Base-by-base conservation (phyloP, 1,140 invertebrate genomes). In the Eueides isabella region DNA sequence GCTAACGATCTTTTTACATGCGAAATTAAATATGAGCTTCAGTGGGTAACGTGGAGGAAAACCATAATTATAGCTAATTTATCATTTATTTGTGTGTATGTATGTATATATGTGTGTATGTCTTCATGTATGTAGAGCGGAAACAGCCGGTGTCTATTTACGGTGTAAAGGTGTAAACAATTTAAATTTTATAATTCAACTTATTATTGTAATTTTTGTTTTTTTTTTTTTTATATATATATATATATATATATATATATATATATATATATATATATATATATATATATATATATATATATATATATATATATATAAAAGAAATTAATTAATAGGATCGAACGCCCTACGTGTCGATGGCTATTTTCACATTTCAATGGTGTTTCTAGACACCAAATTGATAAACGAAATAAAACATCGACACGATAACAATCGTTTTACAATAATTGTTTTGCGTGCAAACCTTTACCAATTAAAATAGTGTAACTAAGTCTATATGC, bases 11-110 rank as follows among this genome's bases (percentile, higher is more conserved):
- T 72, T 72, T 72, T 72, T 72, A 72, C 48, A 71, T 66, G 71
- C 75, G 31, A 72, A 76, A 69, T 76, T 72, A 76, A 76, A 72
- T 71, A 67, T 72, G 48, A 76, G 61, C 38, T 61, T 55, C 41
- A 67, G 66, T 44, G 61, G 71, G 64, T 38, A 77, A 69, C 68
- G 41, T 74, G 48, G 76, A 82, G 77, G 75, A 84, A 82, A 77
- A 80, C 76, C 79, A 69, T 74, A 81, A 78, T 76, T 80, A 74
- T 35, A 68, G 48, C 48, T 55, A 55, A 55, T 55, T 55, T 55
- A 55, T 55, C 77, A 44, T 61, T 63, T 68, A 68, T 73, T 72
- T 73, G 63, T 67, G 72, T 71, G 71, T 71, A 73, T 23, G 44
- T 41, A 41, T n/a, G 38, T 41, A 41, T 12, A 12, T 38, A 31